Conservation (phyloP, 92 coral and sea anemone species). For the Parazoanthus atlanticus region DNA sequence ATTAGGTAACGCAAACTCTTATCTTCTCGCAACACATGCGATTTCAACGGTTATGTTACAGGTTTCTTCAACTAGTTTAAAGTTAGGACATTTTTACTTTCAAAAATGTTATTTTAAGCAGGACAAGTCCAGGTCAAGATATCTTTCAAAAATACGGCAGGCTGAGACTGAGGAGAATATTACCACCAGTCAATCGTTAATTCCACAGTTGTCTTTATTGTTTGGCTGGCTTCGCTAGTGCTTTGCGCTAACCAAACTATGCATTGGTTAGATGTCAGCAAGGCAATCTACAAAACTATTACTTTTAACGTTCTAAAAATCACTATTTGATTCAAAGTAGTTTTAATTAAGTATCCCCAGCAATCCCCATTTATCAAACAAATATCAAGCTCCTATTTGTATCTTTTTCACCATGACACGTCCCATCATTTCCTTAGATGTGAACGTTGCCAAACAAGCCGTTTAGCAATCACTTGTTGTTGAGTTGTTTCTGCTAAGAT, state of each 20-base stretch:
- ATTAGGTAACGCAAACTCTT: neutral
- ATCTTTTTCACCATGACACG: no score
- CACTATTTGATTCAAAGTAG: neutral
- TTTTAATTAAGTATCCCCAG: no score
- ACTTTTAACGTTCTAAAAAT: neutral
- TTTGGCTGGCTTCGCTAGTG: neutral
- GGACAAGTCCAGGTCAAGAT: neutral
- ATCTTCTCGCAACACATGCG: neutral
- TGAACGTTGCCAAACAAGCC: neutral
- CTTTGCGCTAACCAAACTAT: neutral
- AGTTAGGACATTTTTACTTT: neutral
- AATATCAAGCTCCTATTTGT: no score
- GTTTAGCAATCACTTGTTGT: neutral
- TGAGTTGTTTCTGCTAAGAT: neutral
- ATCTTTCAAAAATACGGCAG: neutral
- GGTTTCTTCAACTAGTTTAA: neutral
- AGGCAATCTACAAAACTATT: neutral
- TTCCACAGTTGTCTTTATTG: neutral
- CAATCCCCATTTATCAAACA: neutral
- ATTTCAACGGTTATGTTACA: neutral
- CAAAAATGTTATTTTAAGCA: neutral
- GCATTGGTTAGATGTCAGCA: neutral
- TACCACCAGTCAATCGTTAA: constrained; percentile 1
- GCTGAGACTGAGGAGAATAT: neutral
- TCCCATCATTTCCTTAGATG: neutral